A percentile compares a stretch with the other conserved stretches of the same genome.
These are phyloP conservation scores for Chrosomus eos DNA, from an alignment of 2,797 vertebrate genomes.

Conservation along the genomic window DNA sequence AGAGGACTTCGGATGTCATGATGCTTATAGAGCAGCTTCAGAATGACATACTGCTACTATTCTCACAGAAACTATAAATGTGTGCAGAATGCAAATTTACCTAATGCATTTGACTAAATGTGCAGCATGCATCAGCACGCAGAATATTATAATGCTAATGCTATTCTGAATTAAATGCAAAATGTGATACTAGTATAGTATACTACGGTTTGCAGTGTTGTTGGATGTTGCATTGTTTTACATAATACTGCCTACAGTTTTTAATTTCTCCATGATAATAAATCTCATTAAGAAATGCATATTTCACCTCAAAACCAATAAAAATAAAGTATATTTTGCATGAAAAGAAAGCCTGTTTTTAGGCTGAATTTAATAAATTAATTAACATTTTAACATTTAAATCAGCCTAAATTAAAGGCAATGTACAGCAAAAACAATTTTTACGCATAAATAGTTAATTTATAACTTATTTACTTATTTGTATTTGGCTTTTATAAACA, in stretches of 20 bases:
- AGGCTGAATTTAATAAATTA: not conserved
- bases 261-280: not conserved
- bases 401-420: not conserved
- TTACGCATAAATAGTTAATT: not conserved
- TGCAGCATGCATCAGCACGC: not conserved
- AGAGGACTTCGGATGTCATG: conserved; percentile 78
- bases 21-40: conserved; percentile 75
- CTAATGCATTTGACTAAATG: not conserved
- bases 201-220: not conserved
- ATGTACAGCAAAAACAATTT: not conserved
- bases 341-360: not conserved
- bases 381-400: not conserved
- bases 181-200: not conserved
- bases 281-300: not conserved
- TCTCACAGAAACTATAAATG: not conserved
- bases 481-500: not conserved
- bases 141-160: not conserved
- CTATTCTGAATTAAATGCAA: not conserved
- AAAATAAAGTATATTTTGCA: not conserved
- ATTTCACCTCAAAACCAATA: not conserved
- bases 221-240: not conserved
- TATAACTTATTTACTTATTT: not conserved
- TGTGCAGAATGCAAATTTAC: not conserved
- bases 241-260: not conserved
- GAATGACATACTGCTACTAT: not conserved